Percentiles rank a stretch among this genome's conserved stretches.
Evolutionary conservation across 2,888 invertebrate genomes (phyloP).

Genomic region (Pyrocoelia pectoralis): DNA sequence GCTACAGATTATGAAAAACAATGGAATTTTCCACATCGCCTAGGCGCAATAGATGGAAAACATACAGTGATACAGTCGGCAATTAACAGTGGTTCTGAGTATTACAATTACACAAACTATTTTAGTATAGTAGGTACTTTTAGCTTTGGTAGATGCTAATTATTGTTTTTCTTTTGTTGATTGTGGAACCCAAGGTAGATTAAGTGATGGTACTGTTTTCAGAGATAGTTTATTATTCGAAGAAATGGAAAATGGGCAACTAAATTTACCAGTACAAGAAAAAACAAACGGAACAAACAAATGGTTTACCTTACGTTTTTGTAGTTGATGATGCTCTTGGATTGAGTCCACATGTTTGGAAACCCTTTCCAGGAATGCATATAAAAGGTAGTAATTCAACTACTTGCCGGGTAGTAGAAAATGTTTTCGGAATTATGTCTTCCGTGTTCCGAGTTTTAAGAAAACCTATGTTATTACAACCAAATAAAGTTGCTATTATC

Average conservation of each 20-base stretch:
- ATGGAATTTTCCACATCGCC: background rate
- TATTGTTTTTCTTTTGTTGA: background rate
- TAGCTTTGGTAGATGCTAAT: slow-evolving; percentile 7
- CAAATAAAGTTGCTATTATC: background rate
- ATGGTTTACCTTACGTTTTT: background rate
- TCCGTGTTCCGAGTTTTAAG: background rate
- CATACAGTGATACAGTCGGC: background rate
- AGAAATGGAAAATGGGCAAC: background rate
- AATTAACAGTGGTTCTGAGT: background rate
- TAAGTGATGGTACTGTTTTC: slow-evolving; percentile 1
- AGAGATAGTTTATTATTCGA: background rate
- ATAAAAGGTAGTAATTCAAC: background rate
- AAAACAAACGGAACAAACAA: background rate
- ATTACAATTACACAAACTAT: background rate
- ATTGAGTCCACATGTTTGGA: no score
- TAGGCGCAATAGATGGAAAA: background rate
- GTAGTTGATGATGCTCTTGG: no score
- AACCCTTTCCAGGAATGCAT: background rate
- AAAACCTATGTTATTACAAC: background rate
- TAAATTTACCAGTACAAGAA: background rate
- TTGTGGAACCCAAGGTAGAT: background rate
- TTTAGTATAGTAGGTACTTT: background rate
- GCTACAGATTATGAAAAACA: background rate
- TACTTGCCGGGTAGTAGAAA: no score
- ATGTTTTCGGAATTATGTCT: background rate